Percentiles rank a stretch among this genome's conserved stretches.
Conservation (phyloP, 2,797 vertebrate species). For the Odontamblyopus lacepedii region DNA sequence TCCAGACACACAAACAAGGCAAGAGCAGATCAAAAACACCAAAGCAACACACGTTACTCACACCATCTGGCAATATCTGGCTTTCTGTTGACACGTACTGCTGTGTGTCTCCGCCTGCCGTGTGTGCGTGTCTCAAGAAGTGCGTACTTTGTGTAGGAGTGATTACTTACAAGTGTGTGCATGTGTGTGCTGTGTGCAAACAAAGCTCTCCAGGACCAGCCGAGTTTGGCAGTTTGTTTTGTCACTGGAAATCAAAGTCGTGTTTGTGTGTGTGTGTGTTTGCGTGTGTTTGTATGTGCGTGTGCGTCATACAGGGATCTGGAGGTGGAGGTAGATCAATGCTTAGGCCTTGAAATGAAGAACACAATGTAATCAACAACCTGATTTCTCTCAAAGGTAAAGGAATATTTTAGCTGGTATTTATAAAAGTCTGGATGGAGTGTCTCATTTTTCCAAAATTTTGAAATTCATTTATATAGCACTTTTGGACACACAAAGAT, state of each 20-base stretch:
- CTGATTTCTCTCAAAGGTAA: slow-evolving; percentile 30
- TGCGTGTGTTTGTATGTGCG: neutral
- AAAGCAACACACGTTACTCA: slow-evolving; percentile 51
- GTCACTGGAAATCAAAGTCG: slow-evolving; percentile 41
- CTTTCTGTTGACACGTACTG: slow-evolving; percentile 53
- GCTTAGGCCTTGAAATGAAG: slow-evolving; percentile 31
- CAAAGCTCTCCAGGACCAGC: slow-evolving; percentile 45
- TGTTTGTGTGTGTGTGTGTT: slow-evolving; percentile 22
- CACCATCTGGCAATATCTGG: slow-evolving; percentile 54
- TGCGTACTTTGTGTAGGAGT: slow-evolving; percentile 28
- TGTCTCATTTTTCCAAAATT: slow-evolving; percentile 24
- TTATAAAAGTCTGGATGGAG: slow-evolving; percentile 51
- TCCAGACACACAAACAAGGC: slow-evolving; percentile 40
- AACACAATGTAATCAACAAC: slow-evolving; percentile 42
- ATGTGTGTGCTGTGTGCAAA: slow-evolving; percentile 31
- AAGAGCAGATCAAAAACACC: slow-evolving; percentile 44
- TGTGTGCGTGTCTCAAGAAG: slow-evolving; percentile 20
- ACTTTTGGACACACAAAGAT: no score
- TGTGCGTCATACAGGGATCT: neutral
- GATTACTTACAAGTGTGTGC: slow-evolving; percentile 13
- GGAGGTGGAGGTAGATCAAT: slow-evolving; percentile 4
- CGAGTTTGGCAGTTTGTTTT: slow-evolving; percentile 51
- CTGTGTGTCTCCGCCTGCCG: slow-evolving; percentile 34
- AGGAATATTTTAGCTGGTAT: slow-evolving; percentile 43
- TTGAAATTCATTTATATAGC: slow-evolving; percentile 42